These are phyloP conservation scores for Sarcophaga variegata DNA, from an alignment of 2,888 invertebrate species.

Conservation along the genomic window DNA sequence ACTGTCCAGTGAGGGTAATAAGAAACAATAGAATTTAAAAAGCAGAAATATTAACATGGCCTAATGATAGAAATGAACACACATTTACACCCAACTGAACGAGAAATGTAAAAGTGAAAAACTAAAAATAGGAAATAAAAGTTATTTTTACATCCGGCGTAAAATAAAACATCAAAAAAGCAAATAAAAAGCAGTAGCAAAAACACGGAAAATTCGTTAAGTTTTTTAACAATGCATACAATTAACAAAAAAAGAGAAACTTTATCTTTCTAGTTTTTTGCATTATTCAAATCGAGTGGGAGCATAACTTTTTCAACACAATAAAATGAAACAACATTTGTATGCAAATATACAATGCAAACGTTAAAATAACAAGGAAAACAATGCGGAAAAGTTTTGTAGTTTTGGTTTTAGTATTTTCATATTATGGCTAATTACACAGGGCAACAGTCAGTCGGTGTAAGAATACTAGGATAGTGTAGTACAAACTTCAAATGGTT, in stretches of 20 bases:
- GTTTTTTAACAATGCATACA: slow-evolving; percentile 34
- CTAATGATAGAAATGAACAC: slow-evolving; percentile 43
- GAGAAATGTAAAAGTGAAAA: neutral
- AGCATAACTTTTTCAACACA: slow-evolving; percentile 5
- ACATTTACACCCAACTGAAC: neutral
- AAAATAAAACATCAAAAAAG: neutral
- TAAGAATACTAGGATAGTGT: too few relatives aligned
- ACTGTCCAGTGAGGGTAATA: neutral
- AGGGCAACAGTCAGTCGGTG: too few relatives aligned
- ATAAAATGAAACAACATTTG: neutral
- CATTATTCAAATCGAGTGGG: slow-evolving; percentile 40
- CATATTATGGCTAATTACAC: too few relatives aligned
- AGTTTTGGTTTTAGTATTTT: too few relatives aligned
- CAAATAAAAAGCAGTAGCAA: neutral
- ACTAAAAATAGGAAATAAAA: neutral
- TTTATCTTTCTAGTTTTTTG: slow-evolving; percentile 41
- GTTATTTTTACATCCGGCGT: slow-evolving; percentile 28
- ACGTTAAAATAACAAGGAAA: neutral
- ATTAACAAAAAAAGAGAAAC: slow-evolving; percentile 39
- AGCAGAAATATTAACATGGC: slow-evolving; percentile 52
- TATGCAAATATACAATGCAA: neutral
- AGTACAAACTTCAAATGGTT: too few relatives aligned
- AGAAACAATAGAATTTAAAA: neutral
- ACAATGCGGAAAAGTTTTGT: neutral
- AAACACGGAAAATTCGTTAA: slow-evolving; percentile 41